A percentile compares a stretch with the other conserved stretches of the same genome.
These are phyloP conservation scores for Cerceris rybyensis DNA, from an alignment of 2,888 invertebrate species.

Conservation along the genomic window DNA sequence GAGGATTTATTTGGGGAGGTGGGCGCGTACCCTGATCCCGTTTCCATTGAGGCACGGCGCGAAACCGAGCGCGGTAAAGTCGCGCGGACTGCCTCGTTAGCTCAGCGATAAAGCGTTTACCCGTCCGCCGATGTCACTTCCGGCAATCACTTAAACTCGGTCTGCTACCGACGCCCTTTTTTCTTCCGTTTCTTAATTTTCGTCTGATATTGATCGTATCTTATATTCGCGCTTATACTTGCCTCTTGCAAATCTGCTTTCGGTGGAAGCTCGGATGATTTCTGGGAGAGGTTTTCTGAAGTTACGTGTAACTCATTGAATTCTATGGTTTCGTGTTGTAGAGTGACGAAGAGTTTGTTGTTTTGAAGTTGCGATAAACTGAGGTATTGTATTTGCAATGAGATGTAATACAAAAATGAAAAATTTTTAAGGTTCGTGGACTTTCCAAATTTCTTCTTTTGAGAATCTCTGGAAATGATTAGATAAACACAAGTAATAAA, in stretches of 20 bases:
- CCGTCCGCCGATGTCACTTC: constrained; percentile 76
- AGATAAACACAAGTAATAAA: no score
- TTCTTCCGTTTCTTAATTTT: constrained; percentile 25
- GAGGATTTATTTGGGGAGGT: constrained; percentile 79
- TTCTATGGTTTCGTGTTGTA: no score
- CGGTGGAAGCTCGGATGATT: background rate
- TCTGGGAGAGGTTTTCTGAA: background rate
- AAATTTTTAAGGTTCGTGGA: no score
- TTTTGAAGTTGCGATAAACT: no score
- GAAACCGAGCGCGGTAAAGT: constrained; percentile 71
- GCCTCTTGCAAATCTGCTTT: background rate
- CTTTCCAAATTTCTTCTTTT: no score
- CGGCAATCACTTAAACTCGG: constrained; percentile 74
- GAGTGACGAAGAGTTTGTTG: no score
- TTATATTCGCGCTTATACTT: constrained; percentile 11
- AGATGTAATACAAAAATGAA: no score
- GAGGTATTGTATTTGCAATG: no score
- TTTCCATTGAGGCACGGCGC: constrained; percentile 72
- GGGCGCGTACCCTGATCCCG: constrained; percentile 69
- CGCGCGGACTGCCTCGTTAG: constrained; percentile 78
- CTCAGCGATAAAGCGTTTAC: constrained; percentile 78
- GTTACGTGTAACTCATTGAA: background rate
- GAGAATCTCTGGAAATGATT: no score
- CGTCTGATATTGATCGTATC: constrained; percentile 16
- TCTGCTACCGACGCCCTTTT: constrained; percentile 47